Evolutionary conservation across 2,888 invertebrate species (phyloP).

Genomic region (Theodoxus fluviatilis): DNA sequence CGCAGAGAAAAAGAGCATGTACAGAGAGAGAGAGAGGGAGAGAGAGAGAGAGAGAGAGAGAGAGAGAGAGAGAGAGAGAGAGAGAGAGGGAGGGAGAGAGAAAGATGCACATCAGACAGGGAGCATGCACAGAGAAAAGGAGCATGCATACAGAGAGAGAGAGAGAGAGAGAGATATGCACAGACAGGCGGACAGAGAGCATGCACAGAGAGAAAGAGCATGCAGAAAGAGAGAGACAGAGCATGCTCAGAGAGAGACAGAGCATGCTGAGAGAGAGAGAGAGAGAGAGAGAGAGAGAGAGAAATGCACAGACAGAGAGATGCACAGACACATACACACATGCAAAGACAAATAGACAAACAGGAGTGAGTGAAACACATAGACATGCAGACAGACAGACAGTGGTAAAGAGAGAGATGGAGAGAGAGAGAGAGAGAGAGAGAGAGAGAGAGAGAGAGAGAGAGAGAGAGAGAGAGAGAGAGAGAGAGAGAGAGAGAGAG

Average conservation of each 20-base stretch:
- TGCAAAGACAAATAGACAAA: no score
- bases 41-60: not conserved
- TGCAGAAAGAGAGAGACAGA: not conserved
- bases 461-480: conserved; percentile 19
- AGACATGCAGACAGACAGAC: not conserved
- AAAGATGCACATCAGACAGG: conserved; percentile 12
- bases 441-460: conserved; percentile 21
- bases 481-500: not conserved
- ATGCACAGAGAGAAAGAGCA: not conserved
- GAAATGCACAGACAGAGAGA: no score
- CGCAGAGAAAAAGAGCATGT: no score
- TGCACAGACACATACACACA: no score
- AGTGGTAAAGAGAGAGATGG: conserved; percentile 8
- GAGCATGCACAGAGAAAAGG: no score
- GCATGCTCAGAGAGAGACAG: conserved; percentile 16
- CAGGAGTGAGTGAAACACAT: no score
- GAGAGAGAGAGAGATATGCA: conserved; percentile 18
- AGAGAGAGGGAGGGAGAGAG: conserved; percentile 23
- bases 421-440: conserved; percentile 24
- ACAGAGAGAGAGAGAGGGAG: no score
- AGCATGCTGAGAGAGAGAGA: no score
- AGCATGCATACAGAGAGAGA: conserved; percentile 19
- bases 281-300: no score
- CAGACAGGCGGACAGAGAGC: not conserved
- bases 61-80: conserved; percentile 19